These are phyloP conservation scores for Malacoctenus gilli DNA, from an alignment of 2,797 vertebrate species.

Conservation along the genomic window DNA sequence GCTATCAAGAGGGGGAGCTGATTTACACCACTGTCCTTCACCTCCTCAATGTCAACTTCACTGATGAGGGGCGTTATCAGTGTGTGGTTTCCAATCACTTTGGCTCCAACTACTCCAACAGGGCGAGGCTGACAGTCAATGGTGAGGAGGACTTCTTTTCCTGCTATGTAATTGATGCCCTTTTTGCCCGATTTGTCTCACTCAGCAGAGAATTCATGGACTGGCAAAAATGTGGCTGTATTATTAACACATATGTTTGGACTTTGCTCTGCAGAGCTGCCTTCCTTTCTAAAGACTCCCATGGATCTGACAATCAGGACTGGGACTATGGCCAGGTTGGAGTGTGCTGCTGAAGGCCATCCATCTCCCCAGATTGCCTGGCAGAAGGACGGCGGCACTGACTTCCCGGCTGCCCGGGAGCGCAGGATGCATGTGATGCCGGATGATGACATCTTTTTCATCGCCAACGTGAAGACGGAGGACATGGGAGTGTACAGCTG, in stretches of 20 bases:
- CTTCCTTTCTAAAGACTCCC: conserved; percentile 95
- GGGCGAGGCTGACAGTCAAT: conserved; percentile 95
- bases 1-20: conserved; percentile 83
- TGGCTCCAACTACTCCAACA: conserved; percentile 94
- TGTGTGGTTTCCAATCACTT: conserved; percentile 99
- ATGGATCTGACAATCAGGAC: conserved; percentile 95
- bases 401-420: conserved; percentile 96
- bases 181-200: too few species aligned
- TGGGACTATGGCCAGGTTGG: conserved; percentile 91
- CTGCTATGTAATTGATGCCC: too few species aligned
- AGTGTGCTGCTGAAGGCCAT: conserved; percentile 93
- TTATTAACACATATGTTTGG: too few species aligned
- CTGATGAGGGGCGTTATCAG: conserved; percentile 94
- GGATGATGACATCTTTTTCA: conserved; percentile 97
- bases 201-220: too few species aligned
- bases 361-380: conserved; percentile 96
- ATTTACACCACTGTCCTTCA: conserved; percentile 91
- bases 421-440: conserved; percentile 99
- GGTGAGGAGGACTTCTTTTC: conserved; percentile 77
- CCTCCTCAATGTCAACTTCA: conserved; percentile 89
- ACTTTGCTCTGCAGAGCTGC: conserved; percentile 83
- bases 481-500: conserved; percentile 97
- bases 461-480: conserved; percentile 93
- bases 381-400: conserved; percentile 97
- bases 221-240: too few species aligned